Evolutionary conservation across 2,113 vertebrate species (phyloP), one percentile per base, ranked within the genome.

Genomic region (Martes martes): DNA sequence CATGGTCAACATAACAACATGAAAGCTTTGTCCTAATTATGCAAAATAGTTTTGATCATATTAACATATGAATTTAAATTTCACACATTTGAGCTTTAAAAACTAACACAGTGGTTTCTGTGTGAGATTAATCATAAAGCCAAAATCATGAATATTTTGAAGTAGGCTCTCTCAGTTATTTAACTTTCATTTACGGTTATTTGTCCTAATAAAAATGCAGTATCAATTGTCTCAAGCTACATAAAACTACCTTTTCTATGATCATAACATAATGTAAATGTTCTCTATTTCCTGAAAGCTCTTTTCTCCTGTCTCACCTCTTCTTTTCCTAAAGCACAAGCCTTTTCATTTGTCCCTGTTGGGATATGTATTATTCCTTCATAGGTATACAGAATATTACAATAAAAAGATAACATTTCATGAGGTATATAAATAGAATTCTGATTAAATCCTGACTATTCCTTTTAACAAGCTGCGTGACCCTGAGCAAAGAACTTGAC

Each of bases 81-180:
- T 98, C 92, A 98, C 84, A 98, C 69, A 95, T 97, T 86, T 67
- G 96, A 97, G 79, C 97, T 98, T 98, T 98, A 96, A 98, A 98
- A 98, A 63, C 42, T 52, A 96, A 39, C 92, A 92, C 33, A 7
- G 2, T 78, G 73, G 11, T 65, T 87, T 98, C 90, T 88, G 1
- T 88, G 39, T 90, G 26, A 95, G 87, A 98, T 98, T 98, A 97
- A 91, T 95, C 61, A 94, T 47, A 96, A 45, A 97, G 97, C 45
- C 19, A 93, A 78, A 55, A 95, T 95, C 86, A 97, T 82, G 83
- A 95, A 95, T 0, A 85, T 83, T 98, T 97, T 98, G 87, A 94
- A 95, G 76, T 42, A 82, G 24, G 1, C 5, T 97, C 84, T 97
- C 31, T 96, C 55, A 39, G 7, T 96, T 96, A 74, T 85, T 93